Evolutionary conservation across 1,140 invertebrate species (phyloP).

Genomic region (Drosophila dunni): DNA sequence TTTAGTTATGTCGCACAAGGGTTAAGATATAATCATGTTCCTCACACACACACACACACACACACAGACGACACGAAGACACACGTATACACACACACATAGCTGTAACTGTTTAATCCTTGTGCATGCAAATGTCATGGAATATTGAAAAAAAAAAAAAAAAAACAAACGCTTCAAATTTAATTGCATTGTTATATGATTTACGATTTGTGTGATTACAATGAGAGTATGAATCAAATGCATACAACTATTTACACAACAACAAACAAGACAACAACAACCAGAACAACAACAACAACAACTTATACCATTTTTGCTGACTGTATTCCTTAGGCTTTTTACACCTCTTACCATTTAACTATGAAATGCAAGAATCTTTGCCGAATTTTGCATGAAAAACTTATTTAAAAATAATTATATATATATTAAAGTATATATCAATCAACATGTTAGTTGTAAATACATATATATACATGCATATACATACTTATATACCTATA

Average conservation of each 20-base stretch:
- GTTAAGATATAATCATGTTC: conserved; percentile 48
- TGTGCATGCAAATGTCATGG: conserved; percentile 36
- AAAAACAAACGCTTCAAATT: conserved; percentile 23
- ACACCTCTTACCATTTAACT: conserved; percentile 79
- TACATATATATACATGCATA: conserved; percentile 20
- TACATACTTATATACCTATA: conserved; percentile 16
- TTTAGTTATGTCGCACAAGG: conserved; percentile 64
- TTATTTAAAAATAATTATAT: conserved; percentile 7
- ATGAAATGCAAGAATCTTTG: conserved; percentile 14
- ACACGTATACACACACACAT: conserved; percentile 24
- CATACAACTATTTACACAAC: conserved; percentile 66
- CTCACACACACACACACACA: conserved; percentile 15
- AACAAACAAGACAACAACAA: conserved; percentile 16
- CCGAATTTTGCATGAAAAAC: conserved; percentile 11
- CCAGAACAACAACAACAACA: conserved; percentile 45
- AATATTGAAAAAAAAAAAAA: conserved; percentile 17
- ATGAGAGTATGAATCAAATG: conserved; percentile 25
- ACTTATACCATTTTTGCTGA: conserved; percentile 82
- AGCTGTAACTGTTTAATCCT: conserved; percentile 28
- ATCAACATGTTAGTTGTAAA: conserved; percentile 10
- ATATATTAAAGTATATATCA: neutral
- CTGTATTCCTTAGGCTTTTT: conserved; percentile 81
- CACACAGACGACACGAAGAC: neutral
- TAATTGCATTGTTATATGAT: conserved; percentile 20
- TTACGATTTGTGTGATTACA: neutral